These are phyloP conservation scores for Atethmia centrago DNA, from an alignment of 2,888 invertebrate genomes.

Conservation along the genomic window DNA sequence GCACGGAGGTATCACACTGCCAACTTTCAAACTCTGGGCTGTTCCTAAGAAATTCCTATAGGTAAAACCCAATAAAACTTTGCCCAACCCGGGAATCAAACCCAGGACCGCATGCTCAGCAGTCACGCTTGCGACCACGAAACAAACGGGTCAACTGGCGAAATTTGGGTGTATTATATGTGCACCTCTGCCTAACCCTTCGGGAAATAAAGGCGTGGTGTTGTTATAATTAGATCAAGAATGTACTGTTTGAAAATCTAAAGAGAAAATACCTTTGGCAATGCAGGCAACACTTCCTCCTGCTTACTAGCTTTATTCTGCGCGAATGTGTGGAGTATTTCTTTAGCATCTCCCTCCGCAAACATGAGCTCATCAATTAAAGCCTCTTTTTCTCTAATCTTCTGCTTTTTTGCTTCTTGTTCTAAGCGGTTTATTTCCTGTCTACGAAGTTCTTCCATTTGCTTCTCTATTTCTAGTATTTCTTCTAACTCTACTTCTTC, in stretches of 20 bases:
- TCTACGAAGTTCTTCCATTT: constrained; percentile 93
- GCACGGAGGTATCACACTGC: too few species aligned
- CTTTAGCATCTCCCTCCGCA: constrained; percentile 96
- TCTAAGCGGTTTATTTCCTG: constrained; percentile 92
- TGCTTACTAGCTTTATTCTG: constrained; percentile 93
- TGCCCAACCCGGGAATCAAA: too few species aligned
- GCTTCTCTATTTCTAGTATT: constrained; percentile 95
- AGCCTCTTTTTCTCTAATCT: constrained; percentile 96
- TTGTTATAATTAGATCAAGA: too few species aligned
- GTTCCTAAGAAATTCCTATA: too few species aligned
- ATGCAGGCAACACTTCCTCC: constrained; percentile 88
- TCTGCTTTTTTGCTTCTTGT: constrained; percentile 94
- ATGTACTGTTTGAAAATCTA: not conserved
- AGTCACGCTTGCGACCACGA: too few species aligned
- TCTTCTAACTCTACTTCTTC: constrained; percentile 97
- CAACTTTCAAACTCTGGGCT: too few species aligned
- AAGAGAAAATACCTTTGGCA: constrained; percentile 80
- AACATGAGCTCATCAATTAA: constrained; percentile 98
- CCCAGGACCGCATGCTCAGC: too few species aligned
- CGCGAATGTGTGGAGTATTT: constrained; percentile 95
- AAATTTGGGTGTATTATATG: too few species aligned
- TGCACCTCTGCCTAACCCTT: too few species aligned
- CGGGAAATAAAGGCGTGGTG: too few species aligned
- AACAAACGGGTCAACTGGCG: too few species aligned
- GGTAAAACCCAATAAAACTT: too few species aligned